phyloP scores from a whole-genome alignment of 2,888 invertebrate genomes.

The Melinaea menophilus region DNA sequence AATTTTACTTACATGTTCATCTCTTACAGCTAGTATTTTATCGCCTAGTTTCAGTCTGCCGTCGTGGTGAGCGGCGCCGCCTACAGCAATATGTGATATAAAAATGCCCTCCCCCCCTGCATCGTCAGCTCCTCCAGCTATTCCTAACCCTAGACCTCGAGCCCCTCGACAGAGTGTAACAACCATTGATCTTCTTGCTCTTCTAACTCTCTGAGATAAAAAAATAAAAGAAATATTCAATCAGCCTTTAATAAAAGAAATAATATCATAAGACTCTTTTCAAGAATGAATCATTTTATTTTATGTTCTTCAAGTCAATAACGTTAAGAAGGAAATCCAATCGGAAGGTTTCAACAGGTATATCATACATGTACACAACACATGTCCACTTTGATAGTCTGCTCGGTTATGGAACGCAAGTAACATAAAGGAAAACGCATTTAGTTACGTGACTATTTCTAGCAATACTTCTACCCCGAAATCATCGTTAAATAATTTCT shows the following conservation, averaged over 20 bases:
- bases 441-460: no score
- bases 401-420: no score
- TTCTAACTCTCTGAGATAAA: constrained; percentile 57
- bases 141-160: constrained; percentile 68
- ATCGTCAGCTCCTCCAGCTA: constrained; percentile 72
- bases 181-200: constrained; percentile 66
- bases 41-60: constrained; percentile 72
- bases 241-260: constrained; percentile 1
- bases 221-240: constrained; percentile 11
- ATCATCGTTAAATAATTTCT: no score
- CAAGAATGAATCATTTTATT: no score
- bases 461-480: no score
- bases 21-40: constrained; percentile 73
- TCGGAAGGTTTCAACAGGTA: no score
- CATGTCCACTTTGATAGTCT: no score
- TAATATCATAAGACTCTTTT: no score
- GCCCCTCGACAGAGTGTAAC: constrained; percentile 69
- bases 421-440: no score
- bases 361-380: no score
- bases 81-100: constrained; percentile 71
- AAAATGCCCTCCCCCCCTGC: constrained; percentile 73
- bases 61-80: constrained; percentile 71
- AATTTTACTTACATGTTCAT: constrained; percentile 62
- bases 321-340: no score
- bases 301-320: no score